Evolutionary conservation across 2,888 invertebrate species (phyloP), one percentile per base, ranked within the genome.

Genomic region (Busseola fusca): DNA sequence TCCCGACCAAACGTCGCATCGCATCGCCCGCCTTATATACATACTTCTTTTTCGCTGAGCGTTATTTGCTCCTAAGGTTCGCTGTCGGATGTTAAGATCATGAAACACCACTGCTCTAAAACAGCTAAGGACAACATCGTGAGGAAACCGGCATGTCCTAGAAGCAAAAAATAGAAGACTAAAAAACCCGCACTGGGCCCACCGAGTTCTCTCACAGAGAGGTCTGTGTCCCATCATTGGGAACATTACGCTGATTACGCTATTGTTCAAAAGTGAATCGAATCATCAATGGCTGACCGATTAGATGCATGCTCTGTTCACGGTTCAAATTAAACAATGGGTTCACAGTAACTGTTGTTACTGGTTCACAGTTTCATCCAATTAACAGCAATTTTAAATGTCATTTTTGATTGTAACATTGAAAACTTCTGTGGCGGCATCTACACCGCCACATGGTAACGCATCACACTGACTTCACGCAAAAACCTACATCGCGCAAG

Each of bases 241-340:
- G 2, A 54, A 54, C 27, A 1, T 54, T 16, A 27, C 1, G 14
- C 2, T 54, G 54, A 2, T 54, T 7, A 14, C 25, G 27, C 27
- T 58, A 76, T 76, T 76, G 76, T 76, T 67, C 1, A 0, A 18
- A 76, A 64, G 50, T 6, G 64, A 57, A 45, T 56, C 78, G 37
- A 76, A 78, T 76, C 9, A 18, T 48, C 63, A 81, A 78, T 76
- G 3, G 62, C 18, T 77, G 81, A 81, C 81, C 78, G 78, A 79
- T 79, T 79, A 40, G 54, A 37, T 42, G 50, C 68, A 58, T 48
- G 42, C 40, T 63, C 52, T 30, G 58, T 68, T 66, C 81, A 63
- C 45, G 78, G 81, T 76, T 78, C 63, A 59, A 54, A 21, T 18
- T 21, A 30, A 76, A 78, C 78, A 78, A 78, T 81, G 16, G 58